Percentiles rank a stretch among this genome's conserved stretches.
phyloP scores from a whole-genome alignment of 2,797 vertebrate species.

The Scyliorhinus canicula region DNA sequence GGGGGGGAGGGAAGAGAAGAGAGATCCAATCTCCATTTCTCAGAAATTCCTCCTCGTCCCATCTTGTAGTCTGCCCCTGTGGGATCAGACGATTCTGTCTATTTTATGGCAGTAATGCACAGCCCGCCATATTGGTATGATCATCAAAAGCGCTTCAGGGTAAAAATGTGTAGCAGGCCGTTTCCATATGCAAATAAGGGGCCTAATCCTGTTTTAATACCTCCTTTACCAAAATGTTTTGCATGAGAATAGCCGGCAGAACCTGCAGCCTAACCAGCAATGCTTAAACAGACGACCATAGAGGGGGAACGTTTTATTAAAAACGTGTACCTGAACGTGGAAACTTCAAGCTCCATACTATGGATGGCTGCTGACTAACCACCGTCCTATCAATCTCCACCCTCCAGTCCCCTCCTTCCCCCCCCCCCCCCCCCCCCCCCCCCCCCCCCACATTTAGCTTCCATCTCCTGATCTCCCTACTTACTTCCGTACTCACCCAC shows the following conservation, averaged over 20 bases:
- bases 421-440: too few species aligned
- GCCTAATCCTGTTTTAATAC: not conserved
- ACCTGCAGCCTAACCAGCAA: not conserved
- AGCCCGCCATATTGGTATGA: not conserved
- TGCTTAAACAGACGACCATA: not conserved
- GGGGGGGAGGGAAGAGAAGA: too few species aligned
- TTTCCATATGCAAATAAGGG: not conserved
- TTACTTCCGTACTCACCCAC: not conserved
- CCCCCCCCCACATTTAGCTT: not conserved
- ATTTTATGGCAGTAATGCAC: not conserved
- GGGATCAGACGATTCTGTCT: not conserved
- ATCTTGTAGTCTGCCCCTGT: too few species aligned
- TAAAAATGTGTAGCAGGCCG: too few species aligned
- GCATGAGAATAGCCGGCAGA: not conserved
- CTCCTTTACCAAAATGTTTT: not conserved
- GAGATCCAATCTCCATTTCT: too few species aligned
- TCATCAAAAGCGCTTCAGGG: not conserved
- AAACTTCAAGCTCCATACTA: not conserved
- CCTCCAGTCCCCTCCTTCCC: too few species aligned
- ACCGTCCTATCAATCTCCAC: not conserved
- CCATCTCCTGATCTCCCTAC: not conserved
- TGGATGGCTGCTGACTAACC: not conserved
- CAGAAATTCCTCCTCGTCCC: too few species aligned
- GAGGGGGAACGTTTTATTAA: not conserved
- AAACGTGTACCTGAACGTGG: not conserved